Percentiles rank a stretch among this genome's conserved stretches.
Conservation (phyloP, 2,888 invertebrate species). For the Nomada flava region DNA sequence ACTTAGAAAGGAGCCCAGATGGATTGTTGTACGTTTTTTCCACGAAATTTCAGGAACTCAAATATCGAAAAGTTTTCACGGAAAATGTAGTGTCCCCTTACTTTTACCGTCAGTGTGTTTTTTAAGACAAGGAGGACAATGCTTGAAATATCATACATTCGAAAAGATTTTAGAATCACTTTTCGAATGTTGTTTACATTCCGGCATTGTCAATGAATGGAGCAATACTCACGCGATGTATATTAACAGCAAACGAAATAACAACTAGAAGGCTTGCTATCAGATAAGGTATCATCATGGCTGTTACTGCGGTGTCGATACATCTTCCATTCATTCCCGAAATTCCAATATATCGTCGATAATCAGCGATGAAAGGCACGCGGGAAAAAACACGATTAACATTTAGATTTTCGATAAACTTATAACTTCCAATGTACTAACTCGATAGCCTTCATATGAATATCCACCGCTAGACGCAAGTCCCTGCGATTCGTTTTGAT, state of each 20-base stretch:
- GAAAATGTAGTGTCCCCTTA: no score
- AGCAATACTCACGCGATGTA: slow-evolving; percentile 18
- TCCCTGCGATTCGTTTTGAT: neutral
- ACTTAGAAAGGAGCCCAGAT: no score
- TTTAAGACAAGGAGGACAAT: no score
- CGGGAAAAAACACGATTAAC: neutral
- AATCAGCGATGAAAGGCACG: neutral
- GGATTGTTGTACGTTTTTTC: no score
- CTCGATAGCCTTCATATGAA: slow-evolving; percentile 9
- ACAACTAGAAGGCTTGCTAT: neutral
- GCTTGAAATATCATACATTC: no score
- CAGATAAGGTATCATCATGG: neutral
- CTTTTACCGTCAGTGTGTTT: no score
- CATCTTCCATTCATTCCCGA: neutral
- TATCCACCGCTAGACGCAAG: neutral
- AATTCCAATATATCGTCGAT: neutral
- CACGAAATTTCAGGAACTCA: no score
- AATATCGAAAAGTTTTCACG: no score
- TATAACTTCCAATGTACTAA: slow-evolving; percentile 7
- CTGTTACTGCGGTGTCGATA: neutral
- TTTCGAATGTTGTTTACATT: no score
- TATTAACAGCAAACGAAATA: neutral
- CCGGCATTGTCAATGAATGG: no score
- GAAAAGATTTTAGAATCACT: no score
- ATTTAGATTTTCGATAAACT: neutral